Conservation (phyloP, 2,888 invertebrate genomes). For the Tipula vernalis region DNA sequence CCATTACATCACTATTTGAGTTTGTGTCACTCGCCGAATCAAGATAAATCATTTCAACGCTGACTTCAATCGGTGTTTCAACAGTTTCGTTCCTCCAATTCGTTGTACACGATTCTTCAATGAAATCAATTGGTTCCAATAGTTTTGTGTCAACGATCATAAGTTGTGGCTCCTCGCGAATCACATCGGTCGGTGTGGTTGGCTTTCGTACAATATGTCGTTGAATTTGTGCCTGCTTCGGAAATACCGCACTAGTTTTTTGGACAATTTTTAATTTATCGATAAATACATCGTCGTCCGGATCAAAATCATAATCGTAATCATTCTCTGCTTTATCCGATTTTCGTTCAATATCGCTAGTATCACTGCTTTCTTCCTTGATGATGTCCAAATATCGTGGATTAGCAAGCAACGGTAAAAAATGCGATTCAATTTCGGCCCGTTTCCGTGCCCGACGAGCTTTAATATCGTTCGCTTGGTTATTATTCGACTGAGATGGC, state of each 20-base stretch:
- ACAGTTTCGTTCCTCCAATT: conserved; percentile 34
- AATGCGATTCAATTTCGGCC: conserved; percentile 42
- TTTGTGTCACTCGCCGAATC: conserved; percentile 37
- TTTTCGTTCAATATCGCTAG: conserved; percentile 41
- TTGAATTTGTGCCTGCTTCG: conserved; percentile 33
- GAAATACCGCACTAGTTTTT: conserved; percentile 32
- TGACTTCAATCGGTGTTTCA: conserved; percentile 39
- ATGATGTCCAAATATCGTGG: conserved; percentile 63
- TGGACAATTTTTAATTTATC: conserved; percentile 26
- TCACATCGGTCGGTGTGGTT: conserved; percentile 17
- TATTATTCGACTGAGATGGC: conserved; percentile 24
- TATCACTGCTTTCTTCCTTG: conserved; percentile 62
- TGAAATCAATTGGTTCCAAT: conserved; percentile 36
- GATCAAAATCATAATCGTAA: conserved; percentile 21
- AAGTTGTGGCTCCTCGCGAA: conserved; percentile 34
- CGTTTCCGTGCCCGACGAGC: conserved; percentile 40
- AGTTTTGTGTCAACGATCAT: conserved; percentile 49
- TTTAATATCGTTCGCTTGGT: conserved; percentile 25
- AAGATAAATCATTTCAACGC: conserved; percentile 55
- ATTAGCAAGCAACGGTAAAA: conserved; percentile 43
- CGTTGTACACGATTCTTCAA: conserved; percentile 45
- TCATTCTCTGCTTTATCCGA: conserved; percentile 7
- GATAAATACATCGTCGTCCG: conserved; percentile 41
- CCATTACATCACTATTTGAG: conserved; percentile 47
- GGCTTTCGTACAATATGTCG: conserved; percentile 24